A percentile compares a stretch with the other conserved stretches of the same genome.
These are phyloP conservation scores for Budorcas taxicolor DNA, from an alignment of 2,113 vertebrate genomes.

Conservation along the genomic window DNA sequence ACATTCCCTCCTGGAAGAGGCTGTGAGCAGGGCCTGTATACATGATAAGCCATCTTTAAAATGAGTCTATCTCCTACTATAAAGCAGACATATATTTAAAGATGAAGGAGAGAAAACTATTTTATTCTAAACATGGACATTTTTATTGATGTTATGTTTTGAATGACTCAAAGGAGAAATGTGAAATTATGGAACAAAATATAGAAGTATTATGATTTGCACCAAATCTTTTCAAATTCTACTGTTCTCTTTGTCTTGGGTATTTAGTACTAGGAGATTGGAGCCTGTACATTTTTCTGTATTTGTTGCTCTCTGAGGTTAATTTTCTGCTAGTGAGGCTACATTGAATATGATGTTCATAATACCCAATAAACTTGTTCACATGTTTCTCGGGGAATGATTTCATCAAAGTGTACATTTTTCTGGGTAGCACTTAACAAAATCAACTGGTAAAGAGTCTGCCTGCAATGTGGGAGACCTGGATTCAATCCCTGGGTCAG, in stretches of 20 bases:
- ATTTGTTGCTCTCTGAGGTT: background rate
- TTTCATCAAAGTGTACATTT: background rate
- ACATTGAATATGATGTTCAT: background rate
- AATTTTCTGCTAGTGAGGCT: background rate
- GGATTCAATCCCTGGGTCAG: background rate
- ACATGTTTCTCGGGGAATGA: background rate
- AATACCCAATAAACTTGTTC: slow-evolving; percentile 2
- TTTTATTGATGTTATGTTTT: background rate
- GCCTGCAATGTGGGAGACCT: background rate
- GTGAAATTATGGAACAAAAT: slow-evolving; percentile 3
- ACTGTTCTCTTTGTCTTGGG: background rate
- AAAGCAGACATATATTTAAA: background rate
- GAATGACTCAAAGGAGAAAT: background rate
- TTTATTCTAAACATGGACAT: background rate
- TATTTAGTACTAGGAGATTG: background rate
- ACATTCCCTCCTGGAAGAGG: background rate
- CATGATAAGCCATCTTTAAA: background rate
- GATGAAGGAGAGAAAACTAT: background rate
- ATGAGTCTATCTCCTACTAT: background rate
- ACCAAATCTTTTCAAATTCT: background rate
- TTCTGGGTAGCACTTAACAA: background rate
- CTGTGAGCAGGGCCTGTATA: background rate
- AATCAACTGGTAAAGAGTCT: background rate
- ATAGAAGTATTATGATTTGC: background rate
- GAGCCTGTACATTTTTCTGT: background rate